These are phyloP conservation scores for Galaxea fascicularis DNA, from an alignment of 92 coral and sea anemone species.

Conservation along the genomic window DNA sequence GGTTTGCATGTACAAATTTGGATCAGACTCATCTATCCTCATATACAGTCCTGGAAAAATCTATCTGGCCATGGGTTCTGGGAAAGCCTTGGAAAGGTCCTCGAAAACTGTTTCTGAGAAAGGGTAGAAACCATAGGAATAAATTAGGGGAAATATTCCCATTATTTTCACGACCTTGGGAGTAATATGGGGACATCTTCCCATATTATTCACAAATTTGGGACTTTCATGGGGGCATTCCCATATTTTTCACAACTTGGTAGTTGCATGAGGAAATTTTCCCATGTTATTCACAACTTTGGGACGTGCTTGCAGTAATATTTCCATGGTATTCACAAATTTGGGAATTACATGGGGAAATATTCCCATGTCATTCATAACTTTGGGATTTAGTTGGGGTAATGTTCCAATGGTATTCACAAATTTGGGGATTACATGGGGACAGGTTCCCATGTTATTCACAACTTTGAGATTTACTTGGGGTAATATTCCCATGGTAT, in stretches of 20 bases:
- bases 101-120: not conserved
- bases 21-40: constrained; percentile 5
- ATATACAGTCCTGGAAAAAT: not conserved
- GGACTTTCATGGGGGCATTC: not conserved
- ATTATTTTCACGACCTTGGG: not conserved
- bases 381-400: not conserved
- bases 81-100: not conserved
- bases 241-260: constrained; percentile 18
- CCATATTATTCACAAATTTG: constrained; percentile 23
- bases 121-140: not conserved
- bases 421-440: no score
- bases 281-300: constrained; percentile 27
- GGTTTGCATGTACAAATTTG: not conserved
- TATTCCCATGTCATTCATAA: constrained; percentile 47
- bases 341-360: not conserved
- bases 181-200: constrained; percentile 5
- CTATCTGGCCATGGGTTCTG: not conserved
- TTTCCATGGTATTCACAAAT: not conserved
- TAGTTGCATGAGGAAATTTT: not conserved
- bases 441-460: no score
- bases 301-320: not conserved
- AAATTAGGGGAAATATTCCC: constrained; percentile 7
- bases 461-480: no score
- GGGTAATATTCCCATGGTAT: constrained; percentile 2
- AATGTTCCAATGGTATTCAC: constrained; percentile 17